phyloP scores from a whole-genome alignment of 2,113 vertebrate genomes.

The Calidris pygmaea region DNA sequence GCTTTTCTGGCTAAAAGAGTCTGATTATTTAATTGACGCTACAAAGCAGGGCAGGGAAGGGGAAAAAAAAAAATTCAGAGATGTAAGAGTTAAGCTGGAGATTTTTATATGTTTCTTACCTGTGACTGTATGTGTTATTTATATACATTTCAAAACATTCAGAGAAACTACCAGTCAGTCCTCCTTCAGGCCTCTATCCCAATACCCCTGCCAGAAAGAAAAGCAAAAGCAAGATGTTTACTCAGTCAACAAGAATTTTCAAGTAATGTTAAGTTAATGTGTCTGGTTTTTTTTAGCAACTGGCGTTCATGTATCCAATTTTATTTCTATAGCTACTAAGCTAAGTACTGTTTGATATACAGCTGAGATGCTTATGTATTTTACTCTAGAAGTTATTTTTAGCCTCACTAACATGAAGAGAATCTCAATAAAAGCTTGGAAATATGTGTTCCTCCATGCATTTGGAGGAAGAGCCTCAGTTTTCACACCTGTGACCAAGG shows the following conservation, averaged over 20 bases:
- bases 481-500: not conserved
- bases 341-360: not conserved
- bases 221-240: not conserved
- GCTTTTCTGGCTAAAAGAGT: not conserved
- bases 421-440: not conserved
- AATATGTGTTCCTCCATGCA: not conserved
- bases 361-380: not conserved
- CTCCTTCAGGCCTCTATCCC: not conserved
- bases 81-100: not conserved
- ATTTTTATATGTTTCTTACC: not conserved
- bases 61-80: not conserved
- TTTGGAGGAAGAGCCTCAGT: not conserved
- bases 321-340: not conserved
- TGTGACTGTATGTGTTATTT: not conserved
- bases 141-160: not conserved
- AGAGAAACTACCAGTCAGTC: not conserved
- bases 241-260: not conserved
- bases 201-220: fast-evolving
- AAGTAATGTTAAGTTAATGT: not conserved
- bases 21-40: not conserved
- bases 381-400: not conserved
- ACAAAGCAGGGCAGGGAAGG: fast-evolving
- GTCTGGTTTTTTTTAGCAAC: not conserved
- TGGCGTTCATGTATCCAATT: not conserved
- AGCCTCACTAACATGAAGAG: not conserved